phyloP scores from a whole-genome alignment of 2,113 vertebrate species.

The Pheucticus melanocephalus region DNA sequence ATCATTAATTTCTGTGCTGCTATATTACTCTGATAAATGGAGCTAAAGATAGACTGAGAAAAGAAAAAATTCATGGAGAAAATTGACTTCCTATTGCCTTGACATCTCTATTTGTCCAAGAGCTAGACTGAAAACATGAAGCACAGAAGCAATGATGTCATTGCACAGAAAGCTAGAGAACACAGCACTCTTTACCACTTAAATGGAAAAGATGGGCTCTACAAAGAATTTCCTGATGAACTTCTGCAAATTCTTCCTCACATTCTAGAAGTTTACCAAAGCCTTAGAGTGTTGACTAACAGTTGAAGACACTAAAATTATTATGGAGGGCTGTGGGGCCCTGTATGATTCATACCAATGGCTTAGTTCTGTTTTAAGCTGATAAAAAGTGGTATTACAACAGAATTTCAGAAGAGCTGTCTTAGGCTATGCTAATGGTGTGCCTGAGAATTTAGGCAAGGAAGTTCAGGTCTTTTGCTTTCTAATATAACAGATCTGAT shows the following conservation, averaged over 20 bases:
- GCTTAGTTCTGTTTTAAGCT: neutral
- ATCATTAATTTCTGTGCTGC: neutral
- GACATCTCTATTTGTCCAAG: neutral
- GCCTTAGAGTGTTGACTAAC: neutral
- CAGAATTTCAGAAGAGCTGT: neutral
- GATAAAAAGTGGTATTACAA: neutral
- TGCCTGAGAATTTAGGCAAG: neutral
- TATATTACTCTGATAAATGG: neutral
- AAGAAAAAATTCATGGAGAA: neutral
- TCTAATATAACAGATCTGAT: neutral
- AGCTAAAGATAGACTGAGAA: neutral
- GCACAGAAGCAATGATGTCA: neutral
- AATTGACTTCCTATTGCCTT: neutral
- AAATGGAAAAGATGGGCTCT: neutral
- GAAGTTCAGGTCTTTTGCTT: neutral
- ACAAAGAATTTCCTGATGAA: neutral
- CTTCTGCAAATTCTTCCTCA: neutral
- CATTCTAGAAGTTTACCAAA: neutral
- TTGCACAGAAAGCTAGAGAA: neutral
- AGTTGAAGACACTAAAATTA: neutral
- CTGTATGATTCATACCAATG: accelerated
- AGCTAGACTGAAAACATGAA: neutral
- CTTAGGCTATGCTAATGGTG: neutral
- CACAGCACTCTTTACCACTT: neutral
- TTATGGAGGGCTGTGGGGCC: neutral